A percentile compares a stretch with the other conserved stretches of the same genome.
Conservation (phyloP, 2,113 vertebrate species). For the Poecilia latipinna region DNA sequence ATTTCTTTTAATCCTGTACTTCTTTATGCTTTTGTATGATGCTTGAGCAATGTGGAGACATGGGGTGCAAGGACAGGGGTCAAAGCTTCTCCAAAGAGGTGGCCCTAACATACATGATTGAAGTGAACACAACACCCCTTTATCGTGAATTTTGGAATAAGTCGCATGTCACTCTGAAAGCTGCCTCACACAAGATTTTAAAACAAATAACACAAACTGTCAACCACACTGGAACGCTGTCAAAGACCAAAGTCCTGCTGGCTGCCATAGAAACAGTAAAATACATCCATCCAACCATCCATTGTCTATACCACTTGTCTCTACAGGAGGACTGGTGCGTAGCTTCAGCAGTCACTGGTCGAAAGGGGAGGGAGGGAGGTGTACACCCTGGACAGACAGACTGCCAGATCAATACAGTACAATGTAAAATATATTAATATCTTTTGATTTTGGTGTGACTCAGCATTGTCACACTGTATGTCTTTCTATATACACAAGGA, state of each 20-base stretch:
- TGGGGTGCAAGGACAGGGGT: slow-evolving; percentile 60
- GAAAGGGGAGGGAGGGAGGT: too few species aligned
- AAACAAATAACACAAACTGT: slow-evolving; percentile 30
- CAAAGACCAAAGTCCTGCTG: slow-evolving; percentile 15
- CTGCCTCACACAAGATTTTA: slow-evolving; percentile 27
- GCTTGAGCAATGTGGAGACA: slow-evolving; percentile 46
- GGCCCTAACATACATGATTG: slow-evolving; percentile 61
- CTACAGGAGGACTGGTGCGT: too few species aligned
- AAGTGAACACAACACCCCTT: slow-evolving; percentile 60
- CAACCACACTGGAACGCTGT: background rate
- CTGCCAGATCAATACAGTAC: too few species aligned
- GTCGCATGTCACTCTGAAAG: slow-evolving; percentile 21
- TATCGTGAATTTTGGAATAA: slow-evolving; percentile 79
- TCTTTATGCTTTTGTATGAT: slow-evolving; percentile 78
- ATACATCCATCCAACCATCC: background rate
- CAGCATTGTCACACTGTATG: too few species aligned
- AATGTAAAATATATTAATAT: too few species aligned
- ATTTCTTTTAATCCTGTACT: slow-evolving; percentile 85
- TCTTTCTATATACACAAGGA: too few species aligned
- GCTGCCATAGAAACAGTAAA: slow-evolving; percentile 6
- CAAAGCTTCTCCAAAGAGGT: slow-evolving; percentile 79
- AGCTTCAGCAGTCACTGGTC: too few species aligned
- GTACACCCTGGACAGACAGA: too few species aligned
- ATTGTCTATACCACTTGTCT: too few species aligned
- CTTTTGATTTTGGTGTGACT: too few species aligned